A percentile compares a stretch with the other conserved stretches of the same genome.
These are phyloP conservation scores for Anoplolepis gracilipes DNA, from an alignment of 1,140 invertebrate genomes.

Conservation along the genomic window DNA sequence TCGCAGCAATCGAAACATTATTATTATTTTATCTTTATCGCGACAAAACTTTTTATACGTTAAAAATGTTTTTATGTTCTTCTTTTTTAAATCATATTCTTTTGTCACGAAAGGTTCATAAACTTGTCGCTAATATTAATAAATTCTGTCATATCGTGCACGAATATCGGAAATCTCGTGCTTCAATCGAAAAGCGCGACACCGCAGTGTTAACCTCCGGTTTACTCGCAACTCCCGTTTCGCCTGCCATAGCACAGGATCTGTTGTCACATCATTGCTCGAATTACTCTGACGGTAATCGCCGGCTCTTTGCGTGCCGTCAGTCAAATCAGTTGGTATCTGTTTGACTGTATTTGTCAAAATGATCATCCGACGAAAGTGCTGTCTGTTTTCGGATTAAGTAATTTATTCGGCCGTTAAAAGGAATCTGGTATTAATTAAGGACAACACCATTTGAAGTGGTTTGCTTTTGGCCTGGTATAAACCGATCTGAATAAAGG, in stretches of 20 bases:
- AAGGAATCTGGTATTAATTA: slow-evolving; percentile 76
- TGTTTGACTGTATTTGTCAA: slow-evolving; percentile 66
- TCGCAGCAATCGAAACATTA: neutral
- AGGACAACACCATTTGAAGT: slow-evolving; percentile 65
- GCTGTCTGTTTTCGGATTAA: slow-evolving; percentile 61
- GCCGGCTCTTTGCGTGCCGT: slow-evolving; percentile 41
- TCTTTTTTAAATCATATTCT: slow-evolving; percentile 29
- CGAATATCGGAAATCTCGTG: slow-evolving; percentile 38
- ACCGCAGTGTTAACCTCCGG: neutral
- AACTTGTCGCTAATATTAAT: slow-evolving; percentile 39
- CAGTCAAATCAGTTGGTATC: slow-evolving; percentile 67
- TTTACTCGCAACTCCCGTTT: neutral
- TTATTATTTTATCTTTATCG: neutral
- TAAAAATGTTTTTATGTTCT: slow-evolving; percentile 13
- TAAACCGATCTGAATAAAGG: slow-evolving; percentile 69
- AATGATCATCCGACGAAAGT: slow-evolving; percentile 73
- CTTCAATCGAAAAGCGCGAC: neutral
- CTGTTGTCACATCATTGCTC: slow-evolving; percentile 1
- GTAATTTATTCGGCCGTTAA: slow-evolving; percentile 60
- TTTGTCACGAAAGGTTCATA: slow-evolving; percentile 40
- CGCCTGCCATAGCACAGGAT: neutral
- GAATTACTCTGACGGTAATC: neutral
- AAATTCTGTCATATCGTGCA: slow-evolving; percentile 20
- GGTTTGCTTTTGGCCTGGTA: slow-evolving; percentile 60
- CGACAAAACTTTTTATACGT: slow-evolving; percentile 13